Evolutionary conservation across 2,113 vertebrate species (phyloP).

Genomic region (Xiphophorus maculatus): DNA sequence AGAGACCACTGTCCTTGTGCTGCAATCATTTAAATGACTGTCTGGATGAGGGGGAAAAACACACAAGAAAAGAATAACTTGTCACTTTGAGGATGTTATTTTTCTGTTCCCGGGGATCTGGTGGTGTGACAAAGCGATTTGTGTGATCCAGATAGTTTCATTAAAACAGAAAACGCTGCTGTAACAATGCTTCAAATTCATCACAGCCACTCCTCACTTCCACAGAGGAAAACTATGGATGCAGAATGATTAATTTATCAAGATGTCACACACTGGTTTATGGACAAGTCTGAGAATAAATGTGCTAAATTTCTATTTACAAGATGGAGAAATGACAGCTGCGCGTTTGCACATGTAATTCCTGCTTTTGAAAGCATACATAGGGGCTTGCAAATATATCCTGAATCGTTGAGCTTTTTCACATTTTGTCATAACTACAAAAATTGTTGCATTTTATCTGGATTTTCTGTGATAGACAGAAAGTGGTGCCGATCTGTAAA

Average conservation of each 20-base stretch:
- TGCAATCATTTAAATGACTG: slow-evolving; percentile 37
- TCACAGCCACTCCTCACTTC: background rate
- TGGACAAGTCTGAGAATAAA: slow-evolving; percentile 3
- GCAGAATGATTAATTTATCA: slow-evolving; percentile 24
- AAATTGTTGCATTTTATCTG: background rate
- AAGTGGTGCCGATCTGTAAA: background rate
- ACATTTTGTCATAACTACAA: background rate
- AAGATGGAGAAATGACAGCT: slow-evolving; percentile 14
- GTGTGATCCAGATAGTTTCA: slow-evolving; percentile 5
- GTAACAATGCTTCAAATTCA: slow-evolving; percentile 8
- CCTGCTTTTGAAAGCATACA: slow-evolving; percentile 24
- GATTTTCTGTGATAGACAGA: background rate
- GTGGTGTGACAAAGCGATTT: slow-evolving; percentile 27
- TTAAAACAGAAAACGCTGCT: slow-evolving; percentile 12
- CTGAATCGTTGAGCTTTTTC: background rate
- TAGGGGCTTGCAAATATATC: background rate
- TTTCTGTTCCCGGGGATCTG: slow-evolving; percentile 7
- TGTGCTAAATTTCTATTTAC: slow-evolving; percentile 9
- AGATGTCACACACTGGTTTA: background rate
- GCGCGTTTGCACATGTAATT: slow-evolving; percentile 3
- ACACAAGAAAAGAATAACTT: slow-evolving; percentile 13
- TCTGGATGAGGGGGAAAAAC: background rate
- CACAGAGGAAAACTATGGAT: slow-evolving; percentile 8
- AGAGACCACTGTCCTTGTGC: slow-evolving; percentile 46
- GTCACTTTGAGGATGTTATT: slow-evolving; percentile 4